Evolutionary conservation across 2,113 vertebrate species (phyloP).

Genomic region (Myotis brandtii): DNA sequence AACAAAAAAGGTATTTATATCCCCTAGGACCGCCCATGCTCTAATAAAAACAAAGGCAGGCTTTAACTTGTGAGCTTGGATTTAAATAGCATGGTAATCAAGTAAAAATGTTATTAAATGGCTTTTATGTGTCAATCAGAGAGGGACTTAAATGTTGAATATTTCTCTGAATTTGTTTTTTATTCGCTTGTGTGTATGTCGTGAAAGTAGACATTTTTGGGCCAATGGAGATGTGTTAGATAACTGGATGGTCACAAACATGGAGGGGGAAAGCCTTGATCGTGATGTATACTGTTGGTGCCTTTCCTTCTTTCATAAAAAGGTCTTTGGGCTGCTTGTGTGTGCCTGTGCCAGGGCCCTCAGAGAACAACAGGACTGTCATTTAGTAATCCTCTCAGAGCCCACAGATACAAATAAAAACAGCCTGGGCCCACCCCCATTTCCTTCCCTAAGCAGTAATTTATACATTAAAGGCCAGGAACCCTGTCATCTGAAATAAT

Average conservation of each 20-base stretch:
- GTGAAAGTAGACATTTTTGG: conserved; percentile 62
- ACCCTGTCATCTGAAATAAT: conserved; percentile 41
- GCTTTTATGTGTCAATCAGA: conserved; percentile 37
- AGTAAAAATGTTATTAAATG: conserved; percentile 20
- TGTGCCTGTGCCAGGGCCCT: neutral
- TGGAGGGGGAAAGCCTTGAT: neutral
- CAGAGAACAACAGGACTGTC: conserved; percentile 58
- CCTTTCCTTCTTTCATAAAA: conserved; percentile 55
- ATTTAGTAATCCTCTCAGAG: conserved; percentile 49
- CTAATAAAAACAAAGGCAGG: conserved; percentile 32
- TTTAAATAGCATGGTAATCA: conserved; percentile 18
- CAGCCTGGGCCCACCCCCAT: neutral
- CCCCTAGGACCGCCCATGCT: neutral
- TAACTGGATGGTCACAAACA: neutral
- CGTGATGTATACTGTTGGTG: conserved; percentile 34
- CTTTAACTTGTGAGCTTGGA: conserved; percentile 18
- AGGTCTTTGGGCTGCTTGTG: neutral
- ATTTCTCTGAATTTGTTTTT: conserved; percentile 57
- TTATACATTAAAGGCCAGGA: neutral
- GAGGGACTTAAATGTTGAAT: conserved; percentile 54
- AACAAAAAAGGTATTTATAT: neutral
- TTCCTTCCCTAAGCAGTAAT: conserved; percentile 48
- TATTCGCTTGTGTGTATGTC: conserved; percentile 41
- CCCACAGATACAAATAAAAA: conserved; percentile 60
- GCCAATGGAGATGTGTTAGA: neutral